Base-by-base conservation (phyloP, 2,888 invertebrate species). In the Agrochola lota region DNA sequence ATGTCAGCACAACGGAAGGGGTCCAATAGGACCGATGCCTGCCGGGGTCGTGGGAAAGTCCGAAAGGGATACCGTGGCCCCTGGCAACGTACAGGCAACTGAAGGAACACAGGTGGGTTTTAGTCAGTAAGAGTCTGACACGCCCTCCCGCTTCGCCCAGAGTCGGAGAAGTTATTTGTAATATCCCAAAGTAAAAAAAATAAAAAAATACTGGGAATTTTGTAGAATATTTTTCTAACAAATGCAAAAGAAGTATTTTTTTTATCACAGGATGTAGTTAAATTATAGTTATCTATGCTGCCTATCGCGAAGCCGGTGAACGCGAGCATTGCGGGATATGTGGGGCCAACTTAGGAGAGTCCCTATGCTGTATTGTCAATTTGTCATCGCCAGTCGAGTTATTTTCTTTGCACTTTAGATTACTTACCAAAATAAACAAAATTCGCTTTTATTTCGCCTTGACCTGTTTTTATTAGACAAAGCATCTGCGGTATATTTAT, bases 261-360 rank as follows among this genome's bases (percentile, higher is more conserved):
- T 43, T 66, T 55, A 75, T 43, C 62, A 74, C 40, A 35, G 80
- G 78, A 80, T 74, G 35, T 67, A 26, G n/a, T 26, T 60, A 20
- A 23, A 68, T 67, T 68, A 9, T 35, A 26, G 12, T 40, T 74
- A 80, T 80, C 40, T 57, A 63, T 30, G 30, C 20, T 17, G 60
- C 52, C 43, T 80, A 75, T 81, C 57, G 30, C 40, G 4, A 52
- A 72, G 15, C 59, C 26, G 35, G 43, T 74, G 43, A 30, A 81
- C 40, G 3, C 49, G n/a, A 49, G 20, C n/a, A n/a, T 0, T 9
- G 20, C 15, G 20, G 60, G n/a, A 57, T 20, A 66, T 20, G 26
- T 40, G 52, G 46, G 17, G 52, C 30, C 63, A 59, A 73, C 15
- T 46, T 68, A 80, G 66, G 46, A 23, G 9, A 73, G 26, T 52